Conservation (phyloP, 2,888 invertebrate species). For the Hanleya hanleyi region DNA sequence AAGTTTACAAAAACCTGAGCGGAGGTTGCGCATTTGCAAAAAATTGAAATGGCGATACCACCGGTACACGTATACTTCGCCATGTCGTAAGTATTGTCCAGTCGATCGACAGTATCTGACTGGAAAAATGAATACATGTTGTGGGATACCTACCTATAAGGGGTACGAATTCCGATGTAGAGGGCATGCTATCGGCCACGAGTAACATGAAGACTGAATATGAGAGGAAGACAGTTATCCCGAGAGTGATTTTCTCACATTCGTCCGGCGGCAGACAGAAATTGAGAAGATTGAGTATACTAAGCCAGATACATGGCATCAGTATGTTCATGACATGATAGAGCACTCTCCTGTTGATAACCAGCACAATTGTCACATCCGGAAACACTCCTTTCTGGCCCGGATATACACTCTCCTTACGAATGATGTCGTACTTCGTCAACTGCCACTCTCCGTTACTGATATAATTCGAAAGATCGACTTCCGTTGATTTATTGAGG, state of each 20-base stretch:
- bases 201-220: conserved; percentile 75
- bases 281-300: conserved; percentile 73
- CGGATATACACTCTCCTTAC: conserved; percentile 67
- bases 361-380: conserved; percentile 75
- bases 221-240: conserved; percentile 74
- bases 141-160: conserved; percentile 74
- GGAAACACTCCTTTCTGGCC: conserved; percentile 65
- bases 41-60: no score
- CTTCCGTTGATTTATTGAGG: conserved; percentile 66
- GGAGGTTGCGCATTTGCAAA: no score
- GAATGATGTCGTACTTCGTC: conserved; percentile 48
- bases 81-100: no score
- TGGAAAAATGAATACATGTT: no score
- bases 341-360: conserved; percentile 73
- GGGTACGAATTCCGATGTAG: conserved; percentile 75
- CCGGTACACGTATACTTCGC: no score
- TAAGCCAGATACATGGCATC: conserved; percentile 74
- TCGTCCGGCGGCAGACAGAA: conserved; percentile 74
- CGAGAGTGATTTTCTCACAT: conserved; percentile 75
- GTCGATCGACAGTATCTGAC: no score
- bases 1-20: no score
- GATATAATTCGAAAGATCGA: conserved; percentile 63
- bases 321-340: conserved; percentile 73
- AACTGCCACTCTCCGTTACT: conserved; percentile 71
- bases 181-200: conserved; percentile 75